phyloP scores from a whole-genome alignment of 2,888 invertebrate species.

The Augiades crinisus region DNA sequence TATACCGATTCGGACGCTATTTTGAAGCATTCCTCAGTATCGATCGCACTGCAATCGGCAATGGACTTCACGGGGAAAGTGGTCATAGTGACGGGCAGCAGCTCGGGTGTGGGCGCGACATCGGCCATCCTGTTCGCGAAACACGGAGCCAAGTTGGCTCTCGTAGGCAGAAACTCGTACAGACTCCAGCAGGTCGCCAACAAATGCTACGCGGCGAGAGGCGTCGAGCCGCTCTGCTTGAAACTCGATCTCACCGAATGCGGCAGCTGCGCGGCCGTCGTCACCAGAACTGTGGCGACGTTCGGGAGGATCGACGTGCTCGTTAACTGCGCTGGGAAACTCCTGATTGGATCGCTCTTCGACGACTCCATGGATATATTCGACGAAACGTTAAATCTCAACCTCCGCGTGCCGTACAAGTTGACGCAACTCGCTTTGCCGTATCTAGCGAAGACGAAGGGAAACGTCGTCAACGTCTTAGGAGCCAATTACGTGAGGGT shows the following conservation, averaged over 20 bases:
- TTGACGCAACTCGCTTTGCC: conserved; percentile 52
- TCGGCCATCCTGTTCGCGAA: conserved; percentile 52
- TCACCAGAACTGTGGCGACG: conserved; percentile 47
- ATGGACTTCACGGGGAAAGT: conserved; percentile 54
- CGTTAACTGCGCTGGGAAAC: conserved; percentile 56
- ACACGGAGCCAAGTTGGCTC: conserved; percentile 47
- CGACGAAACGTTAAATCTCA: conserved; percentile 52
- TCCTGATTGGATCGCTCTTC: conserved; percentile 48
- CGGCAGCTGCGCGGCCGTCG: conserved; percentile 49
- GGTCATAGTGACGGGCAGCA: conserved; percentile 56
- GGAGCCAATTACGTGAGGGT: conserved; percentile 43
- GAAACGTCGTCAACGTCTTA: conserved; percentile 54
- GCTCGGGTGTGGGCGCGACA: conserved; percentile 59
- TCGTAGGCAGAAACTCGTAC: conserved; percentile 52
- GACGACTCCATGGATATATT: conserved; percentile 51
- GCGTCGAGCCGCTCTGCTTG: conserved; percentile 45
- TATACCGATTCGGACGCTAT: neutral
- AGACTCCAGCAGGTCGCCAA: conserved; percentile 46
- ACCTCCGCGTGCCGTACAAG: conserved; percentile 54
- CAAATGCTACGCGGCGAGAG: conserved; percentile 42
- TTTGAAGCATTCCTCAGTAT: conserved; percentile 4
- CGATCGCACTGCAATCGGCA: neutral
- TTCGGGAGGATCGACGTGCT: conserved; percentile 49
- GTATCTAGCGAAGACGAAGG: conserved; percentile 50
- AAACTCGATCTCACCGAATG: conserved; percentile 48